These are phyloP conservation scores for Dendropsophus ebraccatus DNA, from an alignment of 2,113 vertebrate species.

Conservation along the genomic window DNA sequence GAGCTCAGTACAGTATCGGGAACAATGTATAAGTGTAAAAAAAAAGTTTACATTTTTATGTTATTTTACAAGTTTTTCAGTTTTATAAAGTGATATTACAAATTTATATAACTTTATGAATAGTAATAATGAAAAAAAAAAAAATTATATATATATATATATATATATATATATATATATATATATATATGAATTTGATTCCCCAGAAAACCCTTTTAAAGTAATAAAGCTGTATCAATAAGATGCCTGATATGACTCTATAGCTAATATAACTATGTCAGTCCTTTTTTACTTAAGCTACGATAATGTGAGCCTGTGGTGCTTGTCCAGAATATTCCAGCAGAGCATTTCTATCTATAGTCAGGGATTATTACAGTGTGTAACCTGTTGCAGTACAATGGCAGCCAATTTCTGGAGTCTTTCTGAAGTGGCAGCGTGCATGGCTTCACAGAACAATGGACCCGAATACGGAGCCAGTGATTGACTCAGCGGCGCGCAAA, in stretches of 20 bases:
- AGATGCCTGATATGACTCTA: not conserved
- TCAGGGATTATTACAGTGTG: not conserved
- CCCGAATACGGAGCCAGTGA: not conserved
- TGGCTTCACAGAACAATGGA: constrained; percentile 22
- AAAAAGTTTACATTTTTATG: no score
- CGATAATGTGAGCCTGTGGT: not conserved
- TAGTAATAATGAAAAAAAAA: no score
- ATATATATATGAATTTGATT: no score
- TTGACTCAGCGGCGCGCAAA: constrained; percentile 18
- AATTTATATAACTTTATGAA: no score
- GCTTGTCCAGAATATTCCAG: not conserved
- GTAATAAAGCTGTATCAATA: not conserved
- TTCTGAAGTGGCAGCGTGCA: not conserved
- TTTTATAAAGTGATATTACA: no score
- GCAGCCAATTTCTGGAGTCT: constrained; percentile 4
- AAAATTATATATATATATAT: no score
- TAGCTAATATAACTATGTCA: not conserved
- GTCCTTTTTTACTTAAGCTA: not conserved
- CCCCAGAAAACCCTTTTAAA: no score
- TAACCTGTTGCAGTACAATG: not conserved
- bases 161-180: no score
- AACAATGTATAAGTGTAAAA: no score
- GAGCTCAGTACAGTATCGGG: no score
- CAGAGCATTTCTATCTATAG: not conserved
- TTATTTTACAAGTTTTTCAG: no score